These are phyloP conservation scores for Tubulanus polymorphus DNA, from an alignment of 2,888 invertebrate genomes.

Conservation along the genomic window DNA sequence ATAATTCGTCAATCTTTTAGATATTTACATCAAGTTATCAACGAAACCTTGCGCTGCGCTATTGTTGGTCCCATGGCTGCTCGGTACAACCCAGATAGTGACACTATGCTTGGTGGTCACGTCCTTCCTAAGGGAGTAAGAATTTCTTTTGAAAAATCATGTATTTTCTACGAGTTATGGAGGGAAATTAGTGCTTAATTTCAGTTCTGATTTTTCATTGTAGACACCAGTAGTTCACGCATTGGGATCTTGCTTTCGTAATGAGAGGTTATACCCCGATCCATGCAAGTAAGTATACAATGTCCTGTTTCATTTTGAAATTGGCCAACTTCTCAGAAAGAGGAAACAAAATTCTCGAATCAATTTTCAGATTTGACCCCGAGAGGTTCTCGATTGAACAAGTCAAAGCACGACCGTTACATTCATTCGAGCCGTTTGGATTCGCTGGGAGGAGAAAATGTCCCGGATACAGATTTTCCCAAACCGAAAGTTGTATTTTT, in stretches of 20 bases:
- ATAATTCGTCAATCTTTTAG: constrained; percentile 29
- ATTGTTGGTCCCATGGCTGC: constrained; percentile 49
- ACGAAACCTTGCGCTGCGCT: constrained; percentile 50
- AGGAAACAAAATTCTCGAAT: too few species aligned
- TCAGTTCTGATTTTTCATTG: not conserved
- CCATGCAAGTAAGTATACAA: constrained; percentile 39
- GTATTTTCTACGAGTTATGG: too few species aligned
- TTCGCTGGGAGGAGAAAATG: constrained; percentile 49
- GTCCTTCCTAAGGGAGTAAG: constrained; percentile 49
- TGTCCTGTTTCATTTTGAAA: too few species aligned
- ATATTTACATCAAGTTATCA: constrained; percentile 46
- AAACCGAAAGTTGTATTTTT: constrained; percentile 33
- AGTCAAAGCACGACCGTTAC: constrained; percentile 25
- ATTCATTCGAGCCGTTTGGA: constrained; percentile 50
- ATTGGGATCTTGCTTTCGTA: constrained; percentile 43
- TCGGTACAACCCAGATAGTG: constrained; percentile 40
- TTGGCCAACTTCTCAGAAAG: too few species aligned
- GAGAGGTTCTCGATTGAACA: constrained; percentile 42
- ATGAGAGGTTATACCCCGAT: constrained; percentile 40
- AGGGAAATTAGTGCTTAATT: too few species aligned
- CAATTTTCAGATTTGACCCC: constrained; percentile 47
- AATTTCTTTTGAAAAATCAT: too few species aligned
- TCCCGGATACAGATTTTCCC: constrained; percentile 39
- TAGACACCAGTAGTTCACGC: constrained; percentile 54
- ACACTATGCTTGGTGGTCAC: constrained; percentile 50